Percentiles rank a stretch among this genome's conserved stretches.
phyloP scores from a whole-genome alignment of 1,140 invertebrate genomes.

The Drosophila elegans region DNA sequence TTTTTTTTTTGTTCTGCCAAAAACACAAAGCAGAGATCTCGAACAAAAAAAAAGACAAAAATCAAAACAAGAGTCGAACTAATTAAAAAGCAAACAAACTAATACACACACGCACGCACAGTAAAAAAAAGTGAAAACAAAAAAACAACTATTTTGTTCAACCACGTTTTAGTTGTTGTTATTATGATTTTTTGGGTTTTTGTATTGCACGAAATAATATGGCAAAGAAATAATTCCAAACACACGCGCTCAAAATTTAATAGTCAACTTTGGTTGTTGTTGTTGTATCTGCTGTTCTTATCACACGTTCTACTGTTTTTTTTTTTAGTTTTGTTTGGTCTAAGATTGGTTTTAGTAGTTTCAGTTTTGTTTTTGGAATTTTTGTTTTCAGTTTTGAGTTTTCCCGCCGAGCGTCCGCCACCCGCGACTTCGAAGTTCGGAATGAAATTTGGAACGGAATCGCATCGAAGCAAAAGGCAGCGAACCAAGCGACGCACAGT shows the following conservation, averaged over 20 bases:
- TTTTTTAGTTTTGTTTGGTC: conserved; percentile 10
- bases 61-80: conserved; percentile 62
- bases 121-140: conserved; percentile 63
- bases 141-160: conserved; percentile 34
- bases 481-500: conserved; percentile 12
- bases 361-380: conserved; percentile 10
- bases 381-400: conserved; percentile 3
- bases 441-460: conserved; percentile 12
- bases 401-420: conserved; percentile 30
- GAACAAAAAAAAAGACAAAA: conserved; percentile 30
- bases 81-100: conserved; percentile 71
- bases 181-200: conserved; percentile 17
- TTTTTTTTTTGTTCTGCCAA: conserved; percentile 28
- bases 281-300: conserved; percentile 49
- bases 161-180: conserved; percentile 38
- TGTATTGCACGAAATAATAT: conserved; percentile 11
- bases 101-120: conserved; percentile 49
- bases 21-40: conserved; percentile 38
- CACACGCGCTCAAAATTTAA: conserved; percentile 52
- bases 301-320: conserved; percentile 53
- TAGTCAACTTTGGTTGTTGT: conserved; percentile 41
- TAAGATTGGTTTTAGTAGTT: conserved; percentile 16
- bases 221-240: conserved; percentile 24
- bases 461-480: conserved; percentile 4
- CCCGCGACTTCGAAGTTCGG: conserved; percentile 37